These are phyloP conservation scores for Sciurus vulgaris DNA, from an alignment of 2,797 vertebrate species.

Conservation along the genomic window DNA sequence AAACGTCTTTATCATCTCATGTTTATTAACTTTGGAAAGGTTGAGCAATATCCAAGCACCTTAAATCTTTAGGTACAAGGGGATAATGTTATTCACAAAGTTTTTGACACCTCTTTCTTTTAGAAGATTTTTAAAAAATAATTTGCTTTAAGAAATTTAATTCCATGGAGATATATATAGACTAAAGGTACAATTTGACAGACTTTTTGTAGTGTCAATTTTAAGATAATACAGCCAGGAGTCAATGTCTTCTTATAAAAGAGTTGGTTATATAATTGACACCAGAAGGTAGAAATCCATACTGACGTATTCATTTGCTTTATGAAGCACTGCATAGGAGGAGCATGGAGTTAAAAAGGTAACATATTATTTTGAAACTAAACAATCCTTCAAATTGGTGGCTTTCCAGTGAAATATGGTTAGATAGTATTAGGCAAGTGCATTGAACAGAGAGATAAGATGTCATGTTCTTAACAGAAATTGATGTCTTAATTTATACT, in stretches of 20 bases:
- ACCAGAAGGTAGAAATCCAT: neutral
- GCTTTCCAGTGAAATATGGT: neutral
- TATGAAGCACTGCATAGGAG: neutral
- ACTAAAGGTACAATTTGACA: neutral
- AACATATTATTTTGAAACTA: constrained; percentile 25
- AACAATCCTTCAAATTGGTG: neutral
- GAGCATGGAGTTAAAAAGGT: neutral
- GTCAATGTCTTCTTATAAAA: neutral
- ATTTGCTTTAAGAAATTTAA: constrained; percentile 37
- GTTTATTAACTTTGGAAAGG: constrained; percentile 61
- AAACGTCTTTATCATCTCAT: constrained; percentile 45
- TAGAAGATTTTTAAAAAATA: neutral
- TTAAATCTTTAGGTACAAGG: neutral
- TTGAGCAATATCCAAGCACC: neutral
- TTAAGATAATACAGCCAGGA: neutral
- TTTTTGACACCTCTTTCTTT: neutral
- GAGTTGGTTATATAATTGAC: neutral
- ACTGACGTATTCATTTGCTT: constrained; percentile 12
- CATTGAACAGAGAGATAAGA: constrained; percentile 16
- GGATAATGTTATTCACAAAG: neutral
- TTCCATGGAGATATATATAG: neutral
- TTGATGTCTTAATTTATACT: constrained; percentile 52
- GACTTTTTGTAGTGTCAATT: neutral
- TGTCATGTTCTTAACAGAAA: constrained; percentile 61
- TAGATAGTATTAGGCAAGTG: neutral